A percentile compares a stretch with the other conserved stretches of the same genome.
Evolutionary conservation across 1,140 invertebrate species (phyloP).

Genomic region (Neodiprion fabricii): DNA sequence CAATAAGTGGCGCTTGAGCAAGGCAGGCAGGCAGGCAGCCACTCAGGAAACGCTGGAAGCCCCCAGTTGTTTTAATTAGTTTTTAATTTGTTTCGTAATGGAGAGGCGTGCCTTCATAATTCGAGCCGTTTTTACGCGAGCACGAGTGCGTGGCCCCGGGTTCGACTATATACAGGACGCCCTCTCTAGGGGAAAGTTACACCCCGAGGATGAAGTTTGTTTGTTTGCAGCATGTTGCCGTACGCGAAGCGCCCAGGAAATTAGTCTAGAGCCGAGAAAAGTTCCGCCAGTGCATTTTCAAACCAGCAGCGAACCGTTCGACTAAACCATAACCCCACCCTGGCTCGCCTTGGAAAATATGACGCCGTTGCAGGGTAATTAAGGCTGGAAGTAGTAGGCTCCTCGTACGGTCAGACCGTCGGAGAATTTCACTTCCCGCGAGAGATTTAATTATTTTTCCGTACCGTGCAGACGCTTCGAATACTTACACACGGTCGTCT

Average conservation of each 20-base stretch:
- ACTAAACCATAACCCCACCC: no score
- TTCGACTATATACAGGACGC: not conserved
- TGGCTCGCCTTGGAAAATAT: not conserved
- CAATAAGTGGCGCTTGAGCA: constrained; percentile 1
- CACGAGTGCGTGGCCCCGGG: constrained; percentile 13
- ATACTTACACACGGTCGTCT: no score
- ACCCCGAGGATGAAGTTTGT: constrained; percentile 5
- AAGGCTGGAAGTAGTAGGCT: no score
- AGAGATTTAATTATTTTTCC: no score
- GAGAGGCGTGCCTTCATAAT: constrained; percentile 44
- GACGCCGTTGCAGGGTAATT: not conserved
- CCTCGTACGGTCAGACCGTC: no score
- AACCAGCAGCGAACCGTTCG: not conserved
- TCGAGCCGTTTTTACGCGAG: constrained; percentile 42
- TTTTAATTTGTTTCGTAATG: constrained; percentile 54
- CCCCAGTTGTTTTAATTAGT: constrained; percentile 50
- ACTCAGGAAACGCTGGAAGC: constrained; percentile 6
- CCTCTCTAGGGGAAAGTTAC: constrained; percentile 11
- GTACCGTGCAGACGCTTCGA: no score
- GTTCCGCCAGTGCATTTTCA: not conserved
- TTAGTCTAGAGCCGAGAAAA: constrained; percentile 47
- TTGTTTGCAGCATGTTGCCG: constrained; percentile 25
- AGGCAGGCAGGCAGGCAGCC: constrained; percentile 4
- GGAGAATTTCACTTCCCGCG: no score
- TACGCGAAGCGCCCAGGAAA: constrained; percentile 33